phyloP scores from a whole-genome alignment of 37 sponge, comb jelly and placozoan species.

The Eunapius fragilis region DNA sequence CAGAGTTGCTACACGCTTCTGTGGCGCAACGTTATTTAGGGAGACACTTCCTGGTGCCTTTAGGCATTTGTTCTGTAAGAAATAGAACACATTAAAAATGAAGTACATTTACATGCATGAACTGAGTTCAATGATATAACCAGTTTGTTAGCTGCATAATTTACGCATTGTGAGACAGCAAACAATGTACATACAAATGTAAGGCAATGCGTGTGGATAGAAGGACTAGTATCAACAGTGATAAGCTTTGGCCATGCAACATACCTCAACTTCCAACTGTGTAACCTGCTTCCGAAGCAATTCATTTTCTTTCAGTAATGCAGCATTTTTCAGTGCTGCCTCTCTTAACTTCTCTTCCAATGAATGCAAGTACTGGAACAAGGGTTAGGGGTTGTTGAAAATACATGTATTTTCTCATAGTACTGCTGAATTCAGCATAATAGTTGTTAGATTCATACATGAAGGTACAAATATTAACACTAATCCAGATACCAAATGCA shows the following conservation, averaged over 20 bases:
- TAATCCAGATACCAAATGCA: too few species aligned
- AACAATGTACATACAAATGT: not conserved
- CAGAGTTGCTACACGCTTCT: not conserved
- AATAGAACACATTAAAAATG: not conserved
- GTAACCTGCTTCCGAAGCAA: constrained; percentile 36
- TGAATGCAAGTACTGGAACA: constrained; percentile 55
- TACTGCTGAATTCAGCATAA: too few species aligned
- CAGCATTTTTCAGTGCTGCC: constrained; percentile 53
- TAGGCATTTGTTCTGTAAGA: not conserved
- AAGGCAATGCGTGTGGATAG: too few species aligned
- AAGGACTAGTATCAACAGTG: not conserved
- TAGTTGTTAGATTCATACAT: too few species aligned
- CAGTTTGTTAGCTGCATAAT: too few species aligned
- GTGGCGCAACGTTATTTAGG: not conserved
- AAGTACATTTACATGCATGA: too few species aligned
- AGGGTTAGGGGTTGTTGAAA: too few species aligned
- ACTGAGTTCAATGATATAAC: too few species aligned
- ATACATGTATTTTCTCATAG: too few species aligned
- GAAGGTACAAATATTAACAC: too few species aligned
- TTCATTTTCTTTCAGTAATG: constrained; percentile 59
- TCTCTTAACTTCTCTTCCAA: constrained; percentile 59
- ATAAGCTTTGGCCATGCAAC: not conserved
- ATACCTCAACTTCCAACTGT: constrained; percentile 52
- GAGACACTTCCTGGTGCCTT: not conserved
- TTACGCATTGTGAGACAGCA: too few species aligned